These are phyloP conservation scores for Pherbina coryleti DNA, from an alignment of 2,888 invertebrate species.

Conservation along the genomic window DNA sequence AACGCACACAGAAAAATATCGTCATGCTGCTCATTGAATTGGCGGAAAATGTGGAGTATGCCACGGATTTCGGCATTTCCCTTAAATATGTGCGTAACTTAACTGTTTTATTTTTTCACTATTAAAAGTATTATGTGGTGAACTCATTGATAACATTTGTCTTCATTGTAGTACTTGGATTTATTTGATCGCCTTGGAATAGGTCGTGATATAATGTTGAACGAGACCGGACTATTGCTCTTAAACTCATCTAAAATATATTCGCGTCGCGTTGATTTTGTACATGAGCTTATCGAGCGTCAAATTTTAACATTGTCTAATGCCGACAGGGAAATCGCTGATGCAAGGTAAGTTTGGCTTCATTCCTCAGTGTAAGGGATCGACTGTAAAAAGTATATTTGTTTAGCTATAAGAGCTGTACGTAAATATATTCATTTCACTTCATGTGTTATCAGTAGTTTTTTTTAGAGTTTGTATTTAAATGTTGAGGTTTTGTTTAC, in stretches of 20 bases:
- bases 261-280: slow-evolving; percentile 61
- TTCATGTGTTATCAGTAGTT: not conserved
- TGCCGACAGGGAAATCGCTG: slow-evolving; percentile 49
- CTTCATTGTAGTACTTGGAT: slow-evolving; percentile 56
- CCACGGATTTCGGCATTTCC: slow-evolving; percentile 60
- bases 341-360: slow-evolving; percentile 22
- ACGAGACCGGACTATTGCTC: slow-evolving; percentile 58
- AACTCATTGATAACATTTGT: slow-evolving; percentile 3
- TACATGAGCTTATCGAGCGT: slow-evolving; percentile 58
- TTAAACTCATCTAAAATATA: slow-evolving; percentile 63
- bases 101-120: not conserved
- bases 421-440: not conserved
- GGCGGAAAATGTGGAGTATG: slow-evolving; percentile 60
- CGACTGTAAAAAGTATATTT: no score
- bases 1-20: slow-evolving; percentile 54
- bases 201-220: slow-evolving; percentile 47
- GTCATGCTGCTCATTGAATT: slow-evolving; percentile 61
- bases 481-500: not conserved
- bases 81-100: slow-evolving; percentile 59
- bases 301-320: slow-evolving; percentile 55
- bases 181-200: slow-evolving; percentile 53
- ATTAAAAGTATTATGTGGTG: not conserved
- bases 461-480: not conserved
- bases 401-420: no score
- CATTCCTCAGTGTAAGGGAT: not conserved